These are phyloP conservation scores for Platyscapa corneri DNA, from an alignment of 1,140 invertebrate genomes.

Conservation along the genomic window DNA sequence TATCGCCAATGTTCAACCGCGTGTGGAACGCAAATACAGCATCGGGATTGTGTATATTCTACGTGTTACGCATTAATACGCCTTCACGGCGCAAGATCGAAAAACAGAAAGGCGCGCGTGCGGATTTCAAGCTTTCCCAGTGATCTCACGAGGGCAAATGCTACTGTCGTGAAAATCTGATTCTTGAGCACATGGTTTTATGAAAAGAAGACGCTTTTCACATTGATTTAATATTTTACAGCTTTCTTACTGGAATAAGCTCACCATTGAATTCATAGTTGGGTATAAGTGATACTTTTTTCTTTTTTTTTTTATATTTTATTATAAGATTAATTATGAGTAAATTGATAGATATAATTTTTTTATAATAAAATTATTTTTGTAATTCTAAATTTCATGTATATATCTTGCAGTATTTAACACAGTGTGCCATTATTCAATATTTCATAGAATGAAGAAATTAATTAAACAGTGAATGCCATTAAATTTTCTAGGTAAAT, in stretches of 20 bases:
- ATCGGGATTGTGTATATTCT: not conserved
- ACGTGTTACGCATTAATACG: constrained; percentile 3
- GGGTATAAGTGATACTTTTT: not conserved
- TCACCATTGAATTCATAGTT: not conserved
- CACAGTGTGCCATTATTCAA: no score
- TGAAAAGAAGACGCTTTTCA: not conserved
- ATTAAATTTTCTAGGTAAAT: no score
- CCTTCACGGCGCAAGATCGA: not conserved
- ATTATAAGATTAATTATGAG: not conserved
- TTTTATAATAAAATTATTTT: no score
- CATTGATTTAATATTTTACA: constrained; percentile 19
- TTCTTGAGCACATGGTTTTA: not conserved
- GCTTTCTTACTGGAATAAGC: not conserved
- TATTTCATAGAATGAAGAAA: no score
- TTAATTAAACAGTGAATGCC: no score
- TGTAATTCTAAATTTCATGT: no score
- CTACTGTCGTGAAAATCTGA: not conserved
- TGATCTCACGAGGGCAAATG: not conserved
- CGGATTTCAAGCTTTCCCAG: not conserved
- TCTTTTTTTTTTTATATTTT: not conserved
- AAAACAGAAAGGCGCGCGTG: not conserved
- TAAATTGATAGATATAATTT: not conserved
- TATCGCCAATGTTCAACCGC: not conserved
- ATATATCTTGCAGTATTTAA: no score
- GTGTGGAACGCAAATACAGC: not conserved